Evolutionary conservation across 2,888 invertebrate genomes (phyloP).

Genomic region (Diarsia mendica): DNA sequence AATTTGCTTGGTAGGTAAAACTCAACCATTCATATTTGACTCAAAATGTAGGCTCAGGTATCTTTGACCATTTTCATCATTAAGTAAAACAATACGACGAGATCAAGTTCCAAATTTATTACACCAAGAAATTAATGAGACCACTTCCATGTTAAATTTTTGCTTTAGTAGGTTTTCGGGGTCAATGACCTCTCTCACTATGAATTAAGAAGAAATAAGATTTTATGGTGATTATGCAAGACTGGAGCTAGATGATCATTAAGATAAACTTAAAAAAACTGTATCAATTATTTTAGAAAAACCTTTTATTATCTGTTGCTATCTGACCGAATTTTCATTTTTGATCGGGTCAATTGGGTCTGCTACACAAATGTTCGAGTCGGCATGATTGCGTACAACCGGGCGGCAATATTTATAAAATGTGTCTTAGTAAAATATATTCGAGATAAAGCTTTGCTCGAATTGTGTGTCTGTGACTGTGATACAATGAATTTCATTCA

Average conservation of each 20-base stretch:
- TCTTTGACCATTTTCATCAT: constrained; percentile 4
- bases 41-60: neutral
- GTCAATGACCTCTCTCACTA: constrained; percentile 27
- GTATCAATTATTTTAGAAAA: neutral
- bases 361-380: neutral
- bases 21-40: neutral
- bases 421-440: neutral
- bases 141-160: constrained; percentile 17
- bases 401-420: too few species aligned
- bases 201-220: constrained; percentile 23
- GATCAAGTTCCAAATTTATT: constrained; percentile 22
- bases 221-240: constrained; percentile 26
- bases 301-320: neutral
- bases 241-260: constrained; percentile 14
- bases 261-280: constrained; percentile 7
- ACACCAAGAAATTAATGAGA: constrained; percentile 15
- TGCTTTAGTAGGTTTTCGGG: constrained; percentile 5
- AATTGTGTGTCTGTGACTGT: neutral
- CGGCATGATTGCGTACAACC: too few species aligned
- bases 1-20: too few species aligned
- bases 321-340: constrained; percentile 16
- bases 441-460: neutral
- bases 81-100: neutral
- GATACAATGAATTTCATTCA: too few species aligned
- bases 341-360: neutral